Evolutionary conservation across 1,140 invertebrate species (phyloP).

Genomic region (Drosophila sechellia): DNA sequence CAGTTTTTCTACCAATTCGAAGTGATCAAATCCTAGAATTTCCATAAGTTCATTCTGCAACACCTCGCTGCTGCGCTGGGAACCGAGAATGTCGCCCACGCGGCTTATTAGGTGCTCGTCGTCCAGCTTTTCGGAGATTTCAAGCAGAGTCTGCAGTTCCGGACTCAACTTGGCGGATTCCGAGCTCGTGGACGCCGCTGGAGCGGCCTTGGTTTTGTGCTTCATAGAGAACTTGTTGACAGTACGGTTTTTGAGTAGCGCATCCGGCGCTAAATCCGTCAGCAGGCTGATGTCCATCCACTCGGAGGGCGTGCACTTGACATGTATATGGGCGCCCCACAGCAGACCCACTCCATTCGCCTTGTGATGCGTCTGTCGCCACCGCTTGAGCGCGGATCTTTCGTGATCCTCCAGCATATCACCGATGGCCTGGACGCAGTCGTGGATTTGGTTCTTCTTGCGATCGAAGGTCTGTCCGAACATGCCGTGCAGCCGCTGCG

Average conservation of each 20-base stretch:
- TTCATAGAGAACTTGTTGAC: slow-evolving; percentile 72
- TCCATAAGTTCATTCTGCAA: slow-evolving; percentile 95
- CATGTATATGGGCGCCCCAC: slow-evolving; percentile 67
- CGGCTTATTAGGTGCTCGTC: slow-evolving; percentile 87
- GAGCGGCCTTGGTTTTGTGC: slow-evolving; percentile 81
- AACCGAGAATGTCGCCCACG: slow-evolving; percentile 87
- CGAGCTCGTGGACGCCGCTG: slow-evolving; percentile 46
- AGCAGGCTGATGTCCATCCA: slow-evolving; percentile 58
- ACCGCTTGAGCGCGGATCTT: slow-evolving; percentile 51
- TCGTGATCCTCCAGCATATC: slow-evolving; percentile 68
- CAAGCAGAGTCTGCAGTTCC: slow-evolving; percentile 81
- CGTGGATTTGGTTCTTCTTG: slow-evolving; percentile 64
- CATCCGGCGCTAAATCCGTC: slow-evolving; percentile 59
- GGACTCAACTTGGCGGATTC: slow-evolving; percentile 67
- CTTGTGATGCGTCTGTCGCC: slow-evolving; percentile 51
- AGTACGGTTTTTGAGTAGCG: slow-evolving; percentile 54
- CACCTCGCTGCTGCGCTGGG: slow-evolving; percentile 89
- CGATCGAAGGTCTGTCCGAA: slow-evolving; percentile 77
- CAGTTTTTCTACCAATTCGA: slow-evolving; percentile 93
- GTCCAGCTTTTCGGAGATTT: slow-evolving; percentile 84
- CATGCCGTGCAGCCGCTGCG: slow-evolving; percentile 58
- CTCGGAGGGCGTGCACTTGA: slow-evolving; percentile 26
- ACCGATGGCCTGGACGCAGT: slow-evolving; percentile 50
- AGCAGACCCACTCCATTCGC: slow-evolving; percentile 20
- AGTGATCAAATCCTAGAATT: slow-evolving; percentile 92